Percentiles rank a stretch among this genome's conserved stretches.
Evolutionary conservation across 2,797 vertebrate genomes (phyloP).

Genomic region (Naso thynnoides): DNA sequence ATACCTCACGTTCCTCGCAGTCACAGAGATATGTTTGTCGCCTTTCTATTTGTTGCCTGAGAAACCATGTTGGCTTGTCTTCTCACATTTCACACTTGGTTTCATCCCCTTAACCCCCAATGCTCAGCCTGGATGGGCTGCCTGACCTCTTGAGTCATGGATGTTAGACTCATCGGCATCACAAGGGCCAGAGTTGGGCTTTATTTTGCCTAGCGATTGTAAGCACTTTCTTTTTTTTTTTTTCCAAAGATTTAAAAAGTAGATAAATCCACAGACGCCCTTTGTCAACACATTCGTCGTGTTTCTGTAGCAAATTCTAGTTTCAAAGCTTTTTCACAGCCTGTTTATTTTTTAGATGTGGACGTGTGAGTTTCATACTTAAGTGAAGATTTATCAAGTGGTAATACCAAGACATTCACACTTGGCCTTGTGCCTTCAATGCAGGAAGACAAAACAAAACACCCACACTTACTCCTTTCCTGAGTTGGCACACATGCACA

Average conservation of each 20-base stretch:
- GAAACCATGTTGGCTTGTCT: slow-evolving; percentile 84
- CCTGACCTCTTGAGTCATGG: slow-evolving; percentile 80
- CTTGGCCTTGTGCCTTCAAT: slow-evolving; percentile 51
- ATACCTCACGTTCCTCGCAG: slow-evolving; percentile 67
- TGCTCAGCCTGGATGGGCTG: slow-evolving; percentile 66
- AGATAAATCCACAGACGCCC: background rate
- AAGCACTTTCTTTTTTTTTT: slow-evolving; percentile 17
- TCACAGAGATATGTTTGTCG: slow-evolving; percentile 75
- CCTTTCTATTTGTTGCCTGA: slow-evolving; percentile 82
- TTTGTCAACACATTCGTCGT: slow-evolving; percentile 22
- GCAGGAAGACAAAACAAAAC: slow-evolving; percentile 54
- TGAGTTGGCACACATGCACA: slow-evolving; percentile 24
- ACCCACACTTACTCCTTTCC: slow-evolving; percentile 37
- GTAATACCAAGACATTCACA: slow-evolving; percentile 45
- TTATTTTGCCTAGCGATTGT: slow-evolving; percentile 50
- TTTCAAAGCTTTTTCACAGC: slow-evolving; percentile 24
- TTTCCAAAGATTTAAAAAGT: background rate
- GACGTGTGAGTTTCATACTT: background rate
- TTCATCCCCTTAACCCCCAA: slow-evolving; percentile 82
- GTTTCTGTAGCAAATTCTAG: slow-evolving; percentile 39
- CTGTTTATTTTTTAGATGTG: slow-evolving; percentile 3
- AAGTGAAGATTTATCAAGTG: slow-evolving; percentile 38
- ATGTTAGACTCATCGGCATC: slow-evolving; percentile 74
- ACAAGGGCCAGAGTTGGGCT: slow-evolving; percentile 58
- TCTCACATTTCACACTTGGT: slow-evolving; percentile 86